Percentiles rank a stretch among this genome's conserved stretches.
Evolutionary conservation across 2,888 invertebrate species (phyloP).

Genomic region (Scaptomyza flava): DNA sequence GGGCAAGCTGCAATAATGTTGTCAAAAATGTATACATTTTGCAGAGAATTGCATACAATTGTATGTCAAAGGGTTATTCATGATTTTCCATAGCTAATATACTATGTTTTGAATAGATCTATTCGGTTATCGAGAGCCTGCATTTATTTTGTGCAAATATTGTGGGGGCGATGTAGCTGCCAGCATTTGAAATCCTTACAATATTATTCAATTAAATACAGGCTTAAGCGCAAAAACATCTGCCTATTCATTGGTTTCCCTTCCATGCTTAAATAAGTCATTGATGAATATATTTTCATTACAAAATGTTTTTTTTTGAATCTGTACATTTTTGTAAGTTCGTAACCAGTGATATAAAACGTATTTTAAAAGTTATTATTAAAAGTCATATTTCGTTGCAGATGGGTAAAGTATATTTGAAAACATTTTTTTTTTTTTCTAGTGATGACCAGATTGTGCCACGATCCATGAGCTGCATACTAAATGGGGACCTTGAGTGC

Average conservation of each 20-base stretch:
- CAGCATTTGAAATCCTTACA: background rate
- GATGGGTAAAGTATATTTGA: background rate
- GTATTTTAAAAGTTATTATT: no score
- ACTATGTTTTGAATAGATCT: slow-evolving; percentile 32
- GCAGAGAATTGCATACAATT: slow-evolving; percentile 33
- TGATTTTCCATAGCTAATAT: slow-evolving; percentile 33
- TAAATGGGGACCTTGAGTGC: slow-evolving; percentile 40
- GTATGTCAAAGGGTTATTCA: slow-evolving; percentile 13
- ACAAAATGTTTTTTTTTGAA: no score
- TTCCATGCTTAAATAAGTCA: no score
- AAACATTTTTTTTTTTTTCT: background rate
- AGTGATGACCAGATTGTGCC: slow-evolving; percentile 42
- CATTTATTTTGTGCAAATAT: slow-evolving; percentile 34
- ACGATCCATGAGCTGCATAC: slow-evolving; percentile 41
- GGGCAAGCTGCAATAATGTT: slow-evolving; percentile 65
- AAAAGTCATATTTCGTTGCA: slow-evolving; percentile 5
- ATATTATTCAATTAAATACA: background rate
- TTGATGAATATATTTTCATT: no score
- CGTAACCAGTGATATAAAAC: no score
- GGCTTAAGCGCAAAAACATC: slow-evolving; percentile 20
- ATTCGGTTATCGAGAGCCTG: slow-evolving; percentile 37
- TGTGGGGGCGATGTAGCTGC: slow-evolving; percentile 62
- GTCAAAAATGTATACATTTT: slow-evolving; percentile 45
- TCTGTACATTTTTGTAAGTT: no score
- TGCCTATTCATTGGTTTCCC: slow-evolving; percentile 2